Conservation (phyloP, 2,888 invertebrate species). For the Oxycera nigricornis region DNA sequence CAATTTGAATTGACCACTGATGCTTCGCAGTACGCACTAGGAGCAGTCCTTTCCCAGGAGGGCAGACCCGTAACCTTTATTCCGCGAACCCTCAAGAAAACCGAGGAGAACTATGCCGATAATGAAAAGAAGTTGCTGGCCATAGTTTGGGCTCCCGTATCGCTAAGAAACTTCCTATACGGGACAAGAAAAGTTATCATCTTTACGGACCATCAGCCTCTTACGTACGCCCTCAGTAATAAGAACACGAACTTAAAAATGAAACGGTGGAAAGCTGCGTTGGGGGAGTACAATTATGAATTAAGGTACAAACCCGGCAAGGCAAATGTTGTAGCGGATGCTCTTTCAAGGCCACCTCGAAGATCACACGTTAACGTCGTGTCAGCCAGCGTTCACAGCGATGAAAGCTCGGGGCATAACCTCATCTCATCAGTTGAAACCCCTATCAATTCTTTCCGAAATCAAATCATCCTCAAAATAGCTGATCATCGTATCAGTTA, state of each 20-base stretch:
- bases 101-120: conserved; percentile 20
- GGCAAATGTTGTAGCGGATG: conserved; percentile 43
- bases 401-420: background rate
- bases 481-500: background rate
- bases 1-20: conserved; percentile 38
- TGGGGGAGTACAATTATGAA: conserved; percentile 41
- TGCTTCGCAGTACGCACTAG: background rate
- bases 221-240: conserved; percentile 47
- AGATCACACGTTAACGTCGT: background rate
- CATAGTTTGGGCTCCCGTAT: background rate
- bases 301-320: conserved; percentile 35
- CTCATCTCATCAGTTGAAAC: background rate
- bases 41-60: background rate
- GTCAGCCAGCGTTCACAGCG: background rate
- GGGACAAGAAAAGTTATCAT: background rate
- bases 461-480: background rate
- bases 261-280: conserved; percentile 45
- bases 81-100: background rate
- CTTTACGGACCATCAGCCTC: conserved; percentile 22
- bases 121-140: conserved; percentile 35
- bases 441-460: conserved; percentile 16
- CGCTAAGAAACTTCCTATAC: background rate
- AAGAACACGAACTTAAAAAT: conserved; percentile 46
- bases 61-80: background rate
- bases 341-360: conserved; percentile 40